A percentile compares a stretch with the other conserved stretches of the same genome.
phyloP scores from a whole-genome alignment of 1,140 invertebrate species.

The Hyposmocoma kahamanoa region DNA sequence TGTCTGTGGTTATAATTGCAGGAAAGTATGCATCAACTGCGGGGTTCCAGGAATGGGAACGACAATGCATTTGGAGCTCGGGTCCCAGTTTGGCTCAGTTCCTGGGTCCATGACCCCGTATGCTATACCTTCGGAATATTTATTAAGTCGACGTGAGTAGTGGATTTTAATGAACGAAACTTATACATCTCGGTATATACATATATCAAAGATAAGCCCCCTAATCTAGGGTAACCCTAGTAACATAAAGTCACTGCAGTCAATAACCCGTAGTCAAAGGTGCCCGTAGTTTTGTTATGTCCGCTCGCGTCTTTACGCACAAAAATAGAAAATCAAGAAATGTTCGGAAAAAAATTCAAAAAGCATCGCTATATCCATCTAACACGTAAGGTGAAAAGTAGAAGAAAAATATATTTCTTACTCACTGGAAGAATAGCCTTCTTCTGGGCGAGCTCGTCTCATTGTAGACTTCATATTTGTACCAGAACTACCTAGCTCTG shows the following conservation, averaged over 20 bases:
- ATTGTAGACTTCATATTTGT: no score
- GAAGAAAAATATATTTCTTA: no score
- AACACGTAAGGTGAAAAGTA: no score
- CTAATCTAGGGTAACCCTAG: no score
- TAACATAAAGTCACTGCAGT: no score
- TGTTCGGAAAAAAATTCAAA: no score
- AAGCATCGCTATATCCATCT: no score
- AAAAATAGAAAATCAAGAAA: background rate
- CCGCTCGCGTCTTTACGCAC: background rate
- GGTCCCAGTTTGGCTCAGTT: constrained; percentile 8
- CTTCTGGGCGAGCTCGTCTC: no score
- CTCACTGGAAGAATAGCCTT: no score
- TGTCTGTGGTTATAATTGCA: constrained; percentile 16
- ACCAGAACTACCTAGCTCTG: no score
- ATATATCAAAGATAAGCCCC: no score
- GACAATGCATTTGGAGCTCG: constrained; percentile 41
- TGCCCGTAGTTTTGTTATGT: background rate
- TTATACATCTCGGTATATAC: background rate
- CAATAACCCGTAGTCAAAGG: background rate
- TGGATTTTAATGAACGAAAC: background rate
- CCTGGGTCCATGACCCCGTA: constrained; percentile 35
- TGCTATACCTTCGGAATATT: constrained; percentile 38
- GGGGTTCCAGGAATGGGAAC: constrained; percentile 44
- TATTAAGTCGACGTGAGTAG: constrained; percentile 40
- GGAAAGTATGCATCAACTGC: constrained; percentile 52